phyloP scores from a whole-genome alignment of 2,888 invertebrate genomes.

The Nemurella pictetii region DNA sequence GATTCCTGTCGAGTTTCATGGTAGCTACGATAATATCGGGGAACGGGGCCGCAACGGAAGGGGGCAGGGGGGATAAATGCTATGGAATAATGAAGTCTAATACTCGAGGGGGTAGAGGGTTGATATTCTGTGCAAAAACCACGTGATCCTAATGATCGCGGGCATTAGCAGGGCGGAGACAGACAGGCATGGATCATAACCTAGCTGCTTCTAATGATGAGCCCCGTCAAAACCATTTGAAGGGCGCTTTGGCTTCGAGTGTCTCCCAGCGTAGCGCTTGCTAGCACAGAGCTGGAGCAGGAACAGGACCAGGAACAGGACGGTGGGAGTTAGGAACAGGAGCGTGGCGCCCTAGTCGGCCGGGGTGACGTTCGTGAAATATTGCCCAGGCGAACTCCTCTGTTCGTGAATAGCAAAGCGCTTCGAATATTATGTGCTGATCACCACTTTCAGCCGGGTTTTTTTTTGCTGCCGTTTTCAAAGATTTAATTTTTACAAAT shows the following conservation, averaged over 20 bases:
- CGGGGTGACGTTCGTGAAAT: background rate
- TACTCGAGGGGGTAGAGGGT: constrained; percentile 3
- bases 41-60: background rate
- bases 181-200: background rate
- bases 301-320: background rate
- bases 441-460: background rate
- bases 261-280: background rate
- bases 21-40: background rate
- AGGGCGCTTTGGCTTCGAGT: background rate
- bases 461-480: background rate
- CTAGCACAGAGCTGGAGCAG: background rate
- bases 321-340: background rate
- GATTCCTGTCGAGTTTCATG: background rate
- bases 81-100: constrained; percentile 14
- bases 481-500: background rate
- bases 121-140: constrained; percentile 12
- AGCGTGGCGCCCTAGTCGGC: background rate
- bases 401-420: background rate
- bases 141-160: constrained; percentile 13
- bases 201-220: constrained; percentile 15
- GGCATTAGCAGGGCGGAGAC: background rate
- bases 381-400: background rate
- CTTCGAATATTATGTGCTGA: background rate
- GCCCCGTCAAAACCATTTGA: background rate
- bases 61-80: constrained; percentile 10